These are phyloP conservation scores for Caenorhabditis plicata DNA, from an alignment of 2,888 invertebrate genomes.

Conservation along the genomic window DNA sequence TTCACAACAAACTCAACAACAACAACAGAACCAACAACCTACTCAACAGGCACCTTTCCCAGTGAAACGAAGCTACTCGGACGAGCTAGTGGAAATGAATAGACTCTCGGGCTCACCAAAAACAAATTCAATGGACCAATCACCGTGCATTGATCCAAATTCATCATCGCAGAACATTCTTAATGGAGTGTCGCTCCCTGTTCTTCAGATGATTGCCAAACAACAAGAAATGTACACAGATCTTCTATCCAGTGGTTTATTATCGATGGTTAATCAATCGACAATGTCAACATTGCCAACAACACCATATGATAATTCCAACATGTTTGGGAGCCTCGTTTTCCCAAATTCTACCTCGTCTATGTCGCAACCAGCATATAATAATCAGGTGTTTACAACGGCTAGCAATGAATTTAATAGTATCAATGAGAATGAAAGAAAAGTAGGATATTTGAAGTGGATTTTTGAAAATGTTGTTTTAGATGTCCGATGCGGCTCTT, in stretches of 20 bases:
- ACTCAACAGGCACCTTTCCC: slow-evolving; percentile 21
- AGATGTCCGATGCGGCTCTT: slow-evolving; percentile 15
- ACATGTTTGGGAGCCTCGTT: slow-evolving; percentile 1
- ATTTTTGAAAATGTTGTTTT: no score
- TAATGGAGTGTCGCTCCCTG: neutral
- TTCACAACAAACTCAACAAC: slow-evolving; percentile 1
- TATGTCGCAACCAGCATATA: no score
- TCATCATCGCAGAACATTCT: neutral
- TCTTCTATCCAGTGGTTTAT: neutral
- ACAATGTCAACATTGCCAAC: slow-evolving; percentile 2
- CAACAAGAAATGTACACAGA: neutral
- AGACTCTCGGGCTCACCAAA: neutral
- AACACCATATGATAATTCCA: neutral
- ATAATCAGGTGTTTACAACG: no score
- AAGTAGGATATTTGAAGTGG: no score
- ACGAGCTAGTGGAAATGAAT: slow-evolving; percentile 13
- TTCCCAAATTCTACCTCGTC: slow-evolving; percentile 1
- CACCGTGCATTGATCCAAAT: slow-evolving; percentile 4
- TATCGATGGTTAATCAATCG: slow-evolving; percentile 2
- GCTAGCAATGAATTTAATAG: no score
- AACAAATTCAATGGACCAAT: slow-evolving; percentile 8
- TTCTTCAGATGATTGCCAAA: neutral
- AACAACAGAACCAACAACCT: slow-evolving; percentile 10
- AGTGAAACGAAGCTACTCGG: slow-evolving; percentile 32
- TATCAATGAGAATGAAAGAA: no score